Evolutionary conservation across 53 echinoderm and acorn worm genomes (phyloP).

Genomic region (Pentamera pediparva): DNA sequence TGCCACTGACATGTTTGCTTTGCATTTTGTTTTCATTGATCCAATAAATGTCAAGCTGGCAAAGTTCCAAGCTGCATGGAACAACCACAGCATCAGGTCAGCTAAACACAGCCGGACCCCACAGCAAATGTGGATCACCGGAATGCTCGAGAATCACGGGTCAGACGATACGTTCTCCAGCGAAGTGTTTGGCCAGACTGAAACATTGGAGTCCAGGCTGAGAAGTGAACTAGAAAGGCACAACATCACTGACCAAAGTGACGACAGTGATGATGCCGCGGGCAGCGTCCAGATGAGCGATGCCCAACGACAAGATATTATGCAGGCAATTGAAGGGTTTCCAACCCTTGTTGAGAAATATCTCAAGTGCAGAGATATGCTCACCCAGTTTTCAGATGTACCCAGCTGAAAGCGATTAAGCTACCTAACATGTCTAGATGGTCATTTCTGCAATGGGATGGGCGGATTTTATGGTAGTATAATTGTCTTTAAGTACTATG

Average conservation of each 20-base stretch:
- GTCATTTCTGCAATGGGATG: no score
- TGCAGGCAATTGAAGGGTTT: background rate
- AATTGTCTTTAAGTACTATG: no score
- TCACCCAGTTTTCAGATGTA: background rate
- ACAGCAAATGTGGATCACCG: slow-evolving; percentile 6
- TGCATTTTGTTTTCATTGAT: background rate
- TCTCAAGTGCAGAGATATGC: background rate
- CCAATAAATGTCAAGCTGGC: background rate
- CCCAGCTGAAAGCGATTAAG: no score
- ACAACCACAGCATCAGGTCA: background rate
- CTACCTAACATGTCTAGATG: no score
- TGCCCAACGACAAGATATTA: no score
- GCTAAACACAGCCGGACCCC: slow-evolving; percentile 2
- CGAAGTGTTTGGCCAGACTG: background rate
- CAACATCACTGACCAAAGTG: background rate
- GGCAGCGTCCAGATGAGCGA: background rate
- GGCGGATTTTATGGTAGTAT: no score
- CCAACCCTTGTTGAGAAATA: background rate
- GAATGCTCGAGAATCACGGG: background rate
- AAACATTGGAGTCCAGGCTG: background rate
- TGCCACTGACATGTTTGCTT: background rate
- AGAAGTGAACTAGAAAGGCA: background rate
- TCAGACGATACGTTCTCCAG: slow-evolving; percentile 16
- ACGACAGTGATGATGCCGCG: background rate
- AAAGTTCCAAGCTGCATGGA: background rate